Evolutionary conservation across 2,113 vertebrate species (phyloP).

Genomic region (Periophthalmodon schlosseri): DNA sequence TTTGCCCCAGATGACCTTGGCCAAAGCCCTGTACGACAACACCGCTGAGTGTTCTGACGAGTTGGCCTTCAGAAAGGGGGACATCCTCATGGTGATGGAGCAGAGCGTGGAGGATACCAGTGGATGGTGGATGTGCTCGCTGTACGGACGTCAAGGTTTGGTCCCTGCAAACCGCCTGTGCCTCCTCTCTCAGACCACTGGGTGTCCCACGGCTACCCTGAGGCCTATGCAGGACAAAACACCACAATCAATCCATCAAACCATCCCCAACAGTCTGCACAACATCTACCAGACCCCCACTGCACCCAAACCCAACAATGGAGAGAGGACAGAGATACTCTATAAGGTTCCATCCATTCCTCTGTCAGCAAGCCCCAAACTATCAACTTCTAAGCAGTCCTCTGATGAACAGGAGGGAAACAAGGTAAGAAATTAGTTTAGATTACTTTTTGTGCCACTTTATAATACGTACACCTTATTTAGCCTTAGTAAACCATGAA

Average conservation of each 20-base stretch:
- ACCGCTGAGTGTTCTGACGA: slow-evolving; percentile 87
- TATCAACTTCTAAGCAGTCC: slow-evolving; percentile 58
- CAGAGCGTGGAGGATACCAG: slow-evolving; percentile 76
- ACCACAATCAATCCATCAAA: accelerated
- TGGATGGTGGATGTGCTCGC: slow-evolving; percentile 92
- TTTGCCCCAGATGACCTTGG: slow-evolving; percentile 79
- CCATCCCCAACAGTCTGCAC: not conserved
- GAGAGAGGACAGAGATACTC: slow-evolving; percentile 82
- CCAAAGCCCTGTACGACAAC: slow-evolving; percentile 93
- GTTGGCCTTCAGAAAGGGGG: slow-evolving; percentile 87
- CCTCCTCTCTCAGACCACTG: slow-evolving; percentile 58
- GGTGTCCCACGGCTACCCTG: not conserved
- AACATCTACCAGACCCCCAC: slow-evolving; percentile 81
- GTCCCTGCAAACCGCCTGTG: slow-evolving; percentile 91
- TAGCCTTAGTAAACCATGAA: no score
- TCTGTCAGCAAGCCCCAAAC: slow-evolving; percentile 32
- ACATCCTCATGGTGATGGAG: slow-evolving; percentile 86
- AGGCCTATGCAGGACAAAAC: slow-evolving; percentile 1
- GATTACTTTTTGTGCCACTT: no score
- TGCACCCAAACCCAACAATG: slow-evolving; percentile 10
- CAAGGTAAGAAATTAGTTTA: not conserved
- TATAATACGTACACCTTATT: no score
- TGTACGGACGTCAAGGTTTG: slow-evolving; percentile 85
- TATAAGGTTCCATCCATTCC: slow-evolving; percentile 63
- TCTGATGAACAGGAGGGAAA: slow-evolving; percentile 60